Evolutionary conservation across 2,113 vertebrate species (phyloP), one percentile per base, ranked within the genome.

Genomic region (Diglossa brunneiventris): DNA sequence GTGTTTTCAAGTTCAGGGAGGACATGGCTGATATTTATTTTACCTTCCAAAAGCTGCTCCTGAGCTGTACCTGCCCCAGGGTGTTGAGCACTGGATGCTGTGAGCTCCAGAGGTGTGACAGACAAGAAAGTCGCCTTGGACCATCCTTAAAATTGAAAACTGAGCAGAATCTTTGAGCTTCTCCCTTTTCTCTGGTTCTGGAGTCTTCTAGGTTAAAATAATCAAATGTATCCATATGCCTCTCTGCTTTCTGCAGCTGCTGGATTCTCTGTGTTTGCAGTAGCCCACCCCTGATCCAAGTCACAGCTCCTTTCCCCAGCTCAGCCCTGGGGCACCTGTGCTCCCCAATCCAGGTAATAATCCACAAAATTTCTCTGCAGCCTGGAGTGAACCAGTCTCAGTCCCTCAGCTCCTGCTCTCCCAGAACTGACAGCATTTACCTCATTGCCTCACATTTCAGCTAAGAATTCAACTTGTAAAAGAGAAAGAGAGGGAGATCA

Each of bases 1-100:
- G 53, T 2, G 7, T 58, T 95, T 68, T 84, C 70, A 77, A 92
- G 76, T 95, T 95, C 72, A 94, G 37, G 41, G 61, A 95, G 89
- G 86, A 89, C 72, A 80, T 41, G 24, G 23, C 15, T 31, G 55
- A 53, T 92, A 83, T 56, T 92, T 83, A 83, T 90, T 78, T 84
- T 35, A 62, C 83, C 41, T 95, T 95, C 49, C 67, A 49, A 89
- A 86, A 28, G 35, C 58, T 73, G 31, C 26, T 88, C 41, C 41
- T 37, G 52, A 52, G 67, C 67, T 83, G 53, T 22, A 56, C 63
- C 53, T 76, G 79, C 53, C 24, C 49, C 93, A 41, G 59, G 41
- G 59, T 53, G 35, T 13, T 27, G 6, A 83, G 35, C 62, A 61
- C 28, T 47, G 62, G 53, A 55, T 68, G 56, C 52, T 88, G 42